Base-by-base conservation (phyloP, 2,797 vertebrate species). In the Gymnoscopelus microlampas region DNA sequence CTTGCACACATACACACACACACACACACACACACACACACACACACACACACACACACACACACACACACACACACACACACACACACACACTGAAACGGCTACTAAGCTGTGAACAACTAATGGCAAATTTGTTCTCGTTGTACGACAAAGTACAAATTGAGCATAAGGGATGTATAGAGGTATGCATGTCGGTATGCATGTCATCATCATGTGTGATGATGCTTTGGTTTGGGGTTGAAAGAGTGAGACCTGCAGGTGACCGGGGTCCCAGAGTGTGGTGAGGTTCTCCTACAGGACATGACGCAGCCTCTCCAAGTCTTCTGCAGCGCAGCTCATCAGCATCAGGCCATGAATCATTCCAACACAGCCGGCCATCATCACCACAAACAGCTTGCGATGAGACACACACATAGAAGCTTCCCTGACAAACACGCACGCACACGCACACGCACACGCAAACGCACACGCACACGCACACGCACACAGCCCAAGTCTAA, bases 341-440 rank as follows among this genome's bases (percentile, higher is more conserved):
- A 87, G 78, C 78, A 90, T 91, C 87, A 85, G 74, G 75, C 75
- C 71, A 89, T 89, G 86, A 91, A 89, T 91, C 87, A 89, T 88
- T 90, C 85, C 87, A 80, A 88, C 80, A 77, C 76, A 85, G 74
- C 83, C 77, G 67, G 79, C 81, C 87, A 80, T 80, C 80, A 82
- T 85, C 82, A 84, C 79, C 87, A 77, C 78, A 84, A 80, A 80
- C 78, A 82, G 86, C 75, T 84, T 66, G 81, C 63, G 73, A 81
- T 61, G 56, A 51, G 26, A 8, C 67, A 67, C 68, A 61, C 59
- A 70, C 63, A 55, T 11, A 2, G 13, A 64, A 35, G 77, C 26
- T 13, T 60, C n/a, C 32, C 9, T 10, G 2, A n/a, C 7, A 14
- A 13, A 3, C 44, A n/a, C 69, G 62, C 76, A 72, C 68, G 74